Conservation (phyloP, 2,888 invertebrate species). For the Hipparchia semele region DNA sequence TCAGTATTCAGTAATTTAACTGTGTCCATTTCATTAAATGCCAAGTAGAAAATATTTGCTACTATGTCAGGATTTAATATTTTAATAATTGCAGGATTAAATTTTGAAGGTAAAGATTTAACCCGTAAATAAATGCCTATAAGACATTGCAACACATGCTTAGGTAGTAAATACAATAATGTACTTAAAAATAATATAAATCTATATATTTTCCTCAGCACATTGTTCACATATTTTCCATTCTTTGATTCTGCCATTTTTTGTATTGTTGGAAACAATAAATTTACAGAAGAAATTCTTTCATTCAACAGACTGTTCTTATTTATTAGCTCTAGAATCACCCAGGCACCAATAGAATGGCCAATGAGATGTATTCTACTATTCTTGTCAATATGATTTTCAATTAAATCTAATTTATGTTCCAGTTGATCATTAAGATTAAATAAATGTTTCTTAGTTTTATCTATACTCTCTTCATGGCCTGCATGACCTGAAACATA, state of each 20-base stretch:
- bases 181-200: slow-evolving; percentile 65
- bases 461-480: slow-evolving; percentile 74
- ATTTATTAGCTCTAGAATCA: slow-evolving; percentile 88
- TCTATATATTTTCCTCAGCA: slow-evolving; percentile 71
- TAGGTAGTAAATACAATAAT: slow-evolving; percentile 79
- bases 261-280: slow-evolving; percentile 95
- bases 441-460: slow-evolving; percentile 84
- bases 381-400: slow-evolving; percentile 86
- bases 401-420: slow-evolving; percentile 91
- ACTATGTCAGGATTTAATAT: slow-evolving; percentile 83
- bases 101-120: slow-evolving; percentile 75
- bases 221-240: slow-evolving; percentile 86
- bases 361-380: slow-evolving; percentile 92
- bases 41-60: slow-evolving; percentile 87
- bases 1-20: slow-evolving; percentile 87
- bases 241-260: slow-evolving; percentile 89
- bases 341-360: slow-evolving; percentile 96
- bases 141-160: slow-evolving; percentile 71
- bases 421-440: slow-evolving; percentile 90
- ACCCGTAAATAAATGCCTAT: slow-evolving; percentile 82
- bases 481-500: slow-evolving; percentile 88
- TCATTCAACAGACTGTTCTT: slow-evolving; percentile 77
- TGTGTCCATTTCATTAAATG: slow-evolving; percentile 90
- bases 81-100: slow-evolving; percentile 77
- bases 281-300: slow-evolving; percentile 85